Percentiles rank a stretch among this genome's conserved stretches.
Evolutionary conservation across 1,140 invertebrate genomes (phyloP).

Genomic region (Eupeodes corollae): DNA sequence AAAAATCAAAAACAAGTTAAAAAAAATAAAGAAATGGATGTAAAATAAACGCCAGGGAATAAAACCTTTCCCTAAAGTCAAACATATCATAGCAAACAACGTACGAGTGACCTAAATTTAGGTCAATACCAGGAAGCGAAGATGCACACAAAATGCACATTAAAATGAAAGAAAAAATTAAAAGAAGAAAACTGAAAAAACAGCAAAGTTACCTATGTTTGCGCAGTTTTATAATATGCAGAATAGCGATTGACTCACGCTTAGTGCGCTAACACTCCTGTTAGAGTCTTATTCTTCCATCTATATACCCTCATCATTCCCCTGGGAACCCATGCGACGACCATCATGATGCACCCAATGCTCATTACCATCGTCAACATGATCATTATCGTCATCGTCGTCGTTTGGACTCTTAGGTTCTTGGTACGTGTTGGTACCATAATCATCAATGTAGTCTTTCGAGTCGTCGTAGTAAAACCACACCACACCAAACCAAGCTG

Average conservation of each 20-base stretch:
- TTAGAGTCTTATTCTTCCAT: background rate
- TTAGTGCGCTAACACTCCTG: background rate
- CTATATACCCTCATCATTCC: too few relatives aligned
- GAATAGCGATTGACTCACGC: background rate
- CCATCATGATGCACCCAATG: too few relatives aligned
- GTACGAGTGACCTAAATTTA: conserved; percentile 18
- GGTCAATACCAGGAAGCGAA: conserved; percentile 16
- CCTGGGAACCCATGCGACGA: too few relatives aligned
- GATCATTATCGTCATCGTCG: too few relatives aligned
- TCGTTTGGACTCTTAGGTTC: too few relatives aligned
- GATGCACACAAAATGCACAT: background rate
- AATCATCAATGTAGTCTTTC: too few relatives aligned
- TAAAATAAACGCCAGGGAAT: background rate
- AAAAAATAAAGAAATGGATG: too few relatives aligned
- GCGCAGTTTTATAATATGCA: background rate
- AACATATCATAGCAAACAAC: background rate
- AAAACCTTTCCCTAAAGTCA: background rate
- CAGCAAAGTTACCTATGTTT: background rate
- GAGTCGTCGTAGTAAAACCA: too few relatives aligned
- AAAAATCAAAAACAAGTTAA: too few relatives aligned
- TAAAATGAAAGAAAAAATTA: background rate
- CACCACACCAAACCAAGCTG: too few relatives aligned
- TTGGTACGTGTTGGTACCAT: too few relatives aligned
- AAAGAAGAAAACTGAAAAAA: background rate
- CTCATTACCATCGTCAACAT: too few relatives aligned